A percentile compares a stretch with the other conserved stretches of the same genome.
phyloP scores from a whole-genome alignment of 2,113 vertebrate species.

The Nipponia nippon region DNA sequence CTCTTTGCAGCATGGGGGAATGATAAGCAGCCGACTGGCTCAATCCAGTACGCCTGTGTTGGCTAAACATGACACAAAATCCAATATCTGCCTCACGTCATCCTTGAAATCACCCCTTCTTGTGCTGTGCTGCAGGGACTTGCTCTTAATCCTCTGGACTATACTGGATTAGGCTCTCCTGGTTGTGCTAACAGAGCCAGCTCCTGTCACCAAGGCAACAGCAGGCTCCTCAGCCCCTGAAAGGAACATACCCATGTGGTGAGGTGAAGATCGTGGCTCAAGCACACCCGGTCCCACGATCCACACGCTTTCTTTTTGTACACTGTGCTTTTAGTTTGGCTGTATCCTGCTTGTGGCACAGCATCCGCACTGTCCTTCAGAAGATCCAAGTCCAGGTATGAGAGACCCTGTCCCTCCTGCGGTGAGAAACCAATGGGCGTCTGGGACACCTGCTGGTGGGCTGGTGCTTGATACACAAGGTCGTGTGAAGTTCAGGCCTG shows the following conservation, averaged over 20 bases:
- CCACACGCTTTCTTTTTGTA: not conserved
- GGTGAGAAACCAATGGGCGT: not conserved
- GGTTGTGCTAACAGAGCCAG: not conserved
- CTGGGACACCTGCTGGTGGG: conserved; percentile 26
- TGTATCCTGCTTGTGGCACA: not conserved
- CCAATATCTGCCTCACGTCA: not conserved
- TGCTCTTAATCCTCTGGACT: not conserved
- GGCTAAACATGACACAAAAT: not conserved
- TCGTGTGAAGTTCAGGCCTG: not conserved
- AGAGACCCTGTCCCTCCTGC: not conserved
- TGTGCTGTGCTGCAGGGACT: rapidly evolving
- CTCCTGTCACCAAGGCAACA: conserved; percentile 10
- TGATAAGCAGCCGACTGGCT: not conserved
- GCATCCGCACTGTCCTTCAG: not conserved
- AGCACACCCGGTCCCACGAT: not conserved
- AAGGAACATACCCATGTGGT: rapidly evolving
- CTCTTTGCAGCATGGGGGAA: not conserved
- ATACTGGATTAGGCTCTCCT: not conserved
- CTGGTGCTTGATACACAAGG: not conserved
- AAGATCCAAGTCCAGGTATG: not conserved
- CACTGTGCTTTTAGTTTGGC: not conserved
- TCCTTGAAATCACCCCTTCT: not conserved
- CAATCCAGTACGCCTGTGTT: not conserved
- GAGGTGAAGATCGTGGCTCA: not conserved
- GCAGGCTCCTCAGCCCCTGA: not conserved